Conservation (phyloP, 2,797 vertebrate species). For the Mastacembelus armatus region DNA sequence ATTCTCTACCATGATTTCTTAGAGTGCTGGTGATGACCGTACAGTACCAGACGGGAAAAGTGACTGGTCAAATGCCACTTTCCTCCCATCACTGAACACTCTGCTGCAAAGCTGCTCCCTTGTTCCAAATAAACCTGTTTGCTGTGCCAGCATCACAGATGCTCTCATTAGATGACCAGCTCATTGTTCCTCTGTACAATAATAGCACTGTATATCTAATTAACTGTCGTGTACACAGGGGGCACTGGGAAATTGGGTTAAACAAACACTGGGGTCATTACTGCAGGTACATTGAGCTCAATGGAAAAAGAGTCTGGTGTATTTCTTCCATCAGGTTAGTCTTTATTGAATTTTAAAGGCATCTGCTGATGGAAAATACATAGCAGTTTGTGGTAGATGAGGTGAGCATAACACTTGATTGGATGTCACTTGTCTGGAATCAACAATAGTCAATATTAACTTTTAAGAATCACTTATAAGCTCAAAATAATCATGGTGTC, state of each 20-base stretch:
- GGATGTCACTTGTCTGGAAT: not conserved
- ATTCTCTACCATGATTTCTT: not conserved
- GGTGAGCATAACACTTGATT: not conserved
- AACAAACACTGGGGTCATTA: conserved; percentile 58
- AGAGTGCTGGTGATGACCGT: not conserved
- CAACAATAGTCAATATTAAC: not conserved
- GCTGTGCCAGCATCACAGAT: conserved; percentile 72
- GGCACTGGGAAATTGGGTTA: conserved; percentile 54
- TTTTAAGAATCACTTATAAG: not conserved
- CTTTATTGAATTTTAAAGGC: conserved; percentile 5
- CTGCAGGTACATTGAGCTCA: conserved; percentile 43
- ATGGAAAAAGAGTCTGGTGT: conserved; percentile 17
- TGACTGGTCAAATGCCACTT: conserved; percentile 15
- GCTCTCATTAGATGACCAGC: conserved; percentile 76
- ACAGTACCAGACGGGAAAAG: conserved; percentile 10
- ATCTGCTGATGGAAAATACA: conserved; percentile 2
- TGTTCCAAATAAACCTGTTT: conserved; percentile 71
- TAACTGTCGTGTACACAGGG: conserved; percentile 68
- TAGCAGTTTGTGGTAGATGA: not conserved
- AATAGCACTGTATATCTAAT: conserved; percentile 80
- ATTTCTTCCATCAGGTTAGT: conserved; percentile 23
- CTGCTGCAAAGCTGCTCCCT: conserved; percentile 61
- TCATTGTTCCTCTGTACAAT: conserved; percentile 75
- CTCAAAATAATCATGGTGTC: not conserved
- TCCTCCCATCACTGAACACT: conserved; percentile 18